Evolutionary conservation across 1,140 invertebrate genomes (phyloP).

Genomic region (Cyclina sinensis): DNA sequence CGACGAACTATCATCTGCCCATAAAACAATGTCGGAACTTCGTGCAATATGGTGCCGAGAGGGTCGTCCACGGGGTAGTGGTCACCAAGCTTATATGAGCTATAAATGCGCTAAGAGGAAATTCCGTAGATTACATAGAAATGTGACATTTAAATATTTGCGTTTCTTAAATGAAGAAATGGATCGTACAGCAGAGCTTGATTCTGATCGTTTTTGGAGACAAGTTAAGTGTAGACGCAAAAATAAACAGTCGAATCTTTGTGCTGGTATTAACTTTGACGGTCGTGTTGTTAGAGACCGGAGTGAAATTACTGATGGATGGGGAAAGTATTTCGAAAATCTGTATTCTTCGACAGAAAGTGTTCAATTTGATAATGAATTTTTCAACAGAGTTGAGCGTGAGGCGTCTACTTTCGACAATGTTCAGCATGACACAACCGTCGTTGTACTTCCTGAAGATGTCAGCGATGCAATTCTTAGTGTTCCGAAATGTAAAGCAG

Average conservation of each 20-base stretch:
- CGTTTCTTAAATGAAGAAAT: not conserved
- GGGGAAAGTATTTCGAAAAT: not conserved
- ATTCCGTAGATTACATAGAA: slow-evolving; percentile 20
- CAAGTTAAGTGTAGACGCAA: not conserved
- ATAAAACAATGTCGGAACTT: not conserved
- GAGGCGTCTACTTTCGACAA: not conserved
- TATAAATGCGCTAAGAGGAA: not conserved
- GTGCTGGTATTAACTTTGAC: not conserved
- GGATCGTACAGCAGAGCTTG: slow-evolving; percentile 10
- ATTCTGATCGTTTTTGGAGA: slow-evolving; percentile 10
- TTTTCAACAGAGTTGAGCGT: not conserved
- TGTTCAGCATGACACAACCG: not conserved
- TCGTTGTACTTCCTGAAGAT: not conserved
- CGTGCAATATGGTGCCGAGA: slow-evolving; percentile 1
- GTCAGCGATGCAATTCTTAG: not conserved
- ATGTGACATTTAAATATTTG: not conserved
- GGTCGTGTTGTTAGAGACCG: not conserved
- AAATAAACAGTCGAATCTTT: not conserved
- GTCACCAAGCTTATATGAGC: not conserved
- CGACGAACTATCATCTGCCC: not conserved
- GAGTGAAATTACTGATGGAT: not conserved
- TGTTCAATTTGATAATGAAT: not conserved
- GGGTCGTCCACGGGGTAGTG: not conserved
- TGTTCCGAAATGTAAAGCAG: not conserved
- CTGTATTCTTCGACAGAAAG: not conserved